These are phyloP conservation scores for Caenorhabditis auriculariae DNA, from an alignment of 2,888 invertebrate species.

Conservation along the genomic window DNA sequence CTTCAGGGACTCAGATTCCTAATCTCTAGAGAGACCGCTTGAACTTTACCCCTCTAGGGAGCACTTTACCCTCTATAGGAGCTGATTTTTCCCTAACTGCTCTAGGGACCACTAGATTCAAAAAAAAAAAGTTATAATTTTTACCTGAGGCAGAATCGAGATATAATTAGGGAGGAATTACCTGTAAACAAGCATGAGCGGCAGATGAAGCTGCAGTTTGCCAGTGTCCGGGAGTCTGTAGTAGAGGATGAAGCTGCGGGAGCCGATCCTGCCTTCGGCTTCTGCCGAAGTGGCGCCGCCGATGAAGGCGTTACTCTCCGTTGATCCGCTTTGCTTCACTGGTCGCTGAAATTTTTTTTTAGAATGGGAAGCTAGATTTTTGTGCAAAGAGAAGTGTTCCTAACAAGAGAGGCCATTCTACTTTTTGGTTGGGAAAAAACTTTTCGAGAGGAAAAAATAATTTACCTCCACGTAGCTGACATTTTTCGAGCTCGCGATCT, in stretches of 20 bases:
- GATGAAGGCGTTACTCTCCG: slow-evolving; percentile 5
- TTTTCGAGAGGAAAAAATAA: no score
- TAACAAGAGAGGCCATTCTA: no score
- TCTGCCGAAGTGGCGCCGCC: slow-evolving; percentile 8
- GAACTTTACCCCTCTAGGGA: no score
- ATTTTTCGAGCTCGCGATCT: no score
- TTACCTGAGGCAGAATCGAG: not conserved
- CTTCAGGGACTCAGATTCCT: no score
- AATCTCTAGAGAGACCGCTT: no score
- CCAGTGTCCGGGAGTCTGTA: slow-evolving; percentile 12
- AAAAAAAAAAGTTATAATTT: not conserved
- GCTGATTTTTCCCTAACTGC: not conserved
- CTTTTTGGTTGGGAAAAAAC: no score
- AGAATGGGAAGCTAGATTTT: no score
- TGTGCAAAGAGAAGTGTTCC: no score
- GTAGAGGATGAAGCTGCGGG: slow-evolving; percentile 12
- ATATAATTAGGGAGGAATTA: not conserved
- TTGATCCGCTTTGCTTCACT: no score
- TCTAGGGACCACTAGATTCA: not conserved
- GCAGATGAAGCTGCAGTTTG: slow-evolving; percentile 3
- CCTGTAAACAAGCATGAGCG: slow-evolving; percentile 12
- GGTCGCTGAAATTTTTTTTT: no score
- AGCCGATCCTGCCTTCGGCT: slow-evolving; percentile 9
- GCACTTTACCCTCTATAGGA: not conserved
- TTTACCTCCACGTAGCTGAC: no score